Base-by-base conservation (phyloP, 2,888 invertebrate species). In the Calliopum simillimum region DNA sequence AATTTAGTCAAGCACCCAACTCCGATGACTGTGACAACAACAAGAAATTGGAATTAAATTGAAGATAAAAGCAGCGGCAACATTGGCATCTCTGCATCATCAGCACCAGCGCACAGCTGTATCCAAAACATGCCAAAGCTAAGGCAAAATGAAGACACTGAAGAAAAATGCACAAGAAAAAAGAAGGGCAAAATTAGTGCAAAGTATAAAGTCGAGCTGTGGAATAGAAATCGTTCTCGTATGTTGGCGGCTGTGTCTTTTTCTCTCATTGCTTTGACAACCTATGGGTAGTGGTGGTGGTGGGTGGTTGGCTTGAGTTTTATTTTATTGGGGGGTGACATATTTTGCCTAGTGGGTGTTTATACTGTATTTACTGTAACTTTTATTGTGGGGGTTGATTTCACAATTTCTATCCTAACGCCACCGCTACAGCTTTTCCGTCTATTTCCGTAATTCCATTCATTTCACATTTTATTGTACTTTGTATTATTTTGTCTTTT, bases 31-130 rank as follows among this genome's bases (percentile, higher is more conserved):
- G 16, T 49, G 71, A 64, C 71, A 71, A 71, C 56, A 69, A 64
- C 70, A 43, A 67, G 68, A 68, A 71, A 68, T 71, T 59, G 56
- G 59, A 70, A 70, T 67, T 70, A 67, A 70, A 65, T 70, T 65
- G 53, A 61, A 70, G 70, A 70, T 70, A 66, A 70, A 70, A 62
- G 62, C 64, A 43, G 51, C 58, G 16, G 49, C 55, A 56, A 23
- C 55, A 33, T 33, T 33, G 33, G 33, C 33, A 56, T 19, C 55
- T n/a, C n/a, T n/a, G n/a, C n/a, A 16, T 11, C 55, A 55, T 23
- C 25, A 19, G 21, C 25, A n/a, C 23, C 14, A 33, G 21, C n/a
- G n/a, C 41, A 53, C 56, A 53, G 65, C 65, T 53, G 55, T 49
- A 44, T 64, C 43, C n/a, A 53, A 65, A 65, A 41, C 65, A 43